Base-by-base conservation (phyloP, 2,797 vertebrate genomes). In the Sylvilagus floridanus region DNA sequence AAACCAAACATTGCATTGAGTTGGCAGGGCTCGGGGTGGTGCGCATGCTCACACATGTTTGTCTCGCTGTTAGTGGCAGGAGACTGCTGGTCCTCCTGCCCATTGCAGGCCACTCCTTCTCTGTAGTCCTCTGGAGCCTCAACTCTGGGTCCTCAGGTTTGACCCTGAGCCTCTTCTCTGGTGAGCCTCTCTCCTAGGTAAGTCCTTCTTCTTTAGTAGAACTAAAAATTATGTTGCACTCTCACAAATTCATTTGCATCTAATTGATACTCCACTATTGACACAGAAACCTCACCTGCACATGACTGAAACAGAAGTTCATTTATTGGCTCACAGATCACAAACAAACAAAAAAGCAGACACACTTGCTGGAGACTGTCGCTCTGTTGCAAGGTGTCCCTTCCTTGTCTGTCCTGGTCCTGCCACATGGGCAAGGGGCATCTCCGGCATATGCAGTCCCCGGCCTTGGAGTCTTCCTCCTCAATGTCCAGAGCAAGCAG, bases 261-360 rank as follows among this genome's bases (percentile, higher is more conserved):
- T 52, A 26, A 68, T 19, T 35, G 63, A 73, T 2, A 17, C 7
- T 90, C 26, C 5, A 32, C 24, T 22, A 86, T 5, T 19, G 2
- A 35, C 84, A 89, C 32, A 88, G 28, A 90, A 89, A 62, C n/a
- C 30, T 84, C 26, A 76, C 42, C 5, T 90, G 35, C 35, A 75
- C 54, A 66, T 42, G 19, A 86, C 28, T 84, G 88, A 82, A 95
- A 79, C 26, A 14, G 73, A 57, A 90, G 62, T 22, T 63, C 3
- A 62, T 75, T 77, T 76, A 50, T 28, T 88, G 71, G 14, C 16
- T 81, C 28, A 63, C 17, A 1, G 7, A 62, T 76, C 77, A 81
- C 37, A 50, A 35, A 32, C 3, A 82, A 63, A 52, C 26, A n/a
- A n/a, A 28, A 13, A 81, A 84, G 72, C 7, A 47, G 37, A 7